Evolutionary conservation across 1,140 invertebrate genomes (phyloP).

Genomic region (Phymastichus coffea): DNA sequence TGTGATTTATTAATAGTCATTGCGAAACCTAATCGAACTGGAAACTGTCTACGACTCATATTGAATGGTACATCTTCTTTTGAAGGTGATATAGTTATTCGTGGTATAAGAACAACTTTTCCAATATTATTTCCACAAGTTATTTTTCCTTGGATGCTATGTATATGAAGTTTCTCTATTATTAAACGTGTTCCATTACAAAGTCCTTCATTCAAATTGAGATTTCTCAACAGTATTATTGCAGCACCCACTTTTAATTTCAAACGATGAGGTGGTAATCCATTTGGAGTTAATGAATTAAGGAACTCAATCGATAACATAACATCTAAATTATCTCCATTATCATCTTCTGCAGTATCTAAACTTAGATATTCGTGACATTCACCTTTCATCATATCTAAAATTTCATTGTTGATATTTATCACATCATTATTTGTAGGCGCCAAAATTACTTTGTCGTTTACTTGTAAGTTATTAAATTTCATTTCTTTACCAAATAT

Average conservation of each 20-base stretch:
- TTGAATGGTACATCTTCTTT: too few relatives aligned
- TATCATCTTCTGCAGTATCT: neutral
- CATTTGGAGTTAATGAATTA: constrained; percentile 15
- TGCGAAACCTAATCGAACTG: too few relatives aligned
- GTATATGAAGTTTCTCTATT: constrained; percentile 45
- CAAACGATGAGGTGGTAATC: constrained; percentile 5
- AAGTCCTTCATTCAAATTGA: constrained; percentile 43
- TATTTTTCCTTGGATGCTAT: constrained; percentile 52
- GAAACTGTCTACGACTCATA: constrained; percentile 50
- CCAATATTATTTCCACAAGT: constrained; percentile 37
- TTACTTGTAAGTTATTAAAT: neutral
- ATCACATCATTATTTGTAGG: constrained; percentile 8
- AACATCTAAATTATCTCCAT: neutral
- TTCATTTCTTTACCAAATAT: constrained; percentile 2
- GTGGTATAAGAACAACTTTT: neutral
- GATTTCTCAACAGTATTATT: constrained; percentile 40
- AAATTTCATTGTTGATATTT: constrained; percentile 10
- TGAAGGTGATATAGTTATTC: neutral
- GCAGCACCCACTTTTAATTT: constrained; percentile 17
- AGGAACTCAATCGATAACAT: constrained; percentile 8
- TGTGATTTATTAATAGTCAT: constrained; percentile 61
- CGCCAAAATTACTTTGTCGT: constrained; percentile 5
- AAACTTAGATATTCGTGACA: constrained; percentile 5
- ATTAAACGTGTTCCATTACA: constrained; percentile 52
- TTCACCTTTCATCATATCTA: neutral